These are phyloP conservation scores for Coenonympha arcania DNA, from an alignment of 2,888 invertebrate species.

Conservation along the genomic window DNA sequence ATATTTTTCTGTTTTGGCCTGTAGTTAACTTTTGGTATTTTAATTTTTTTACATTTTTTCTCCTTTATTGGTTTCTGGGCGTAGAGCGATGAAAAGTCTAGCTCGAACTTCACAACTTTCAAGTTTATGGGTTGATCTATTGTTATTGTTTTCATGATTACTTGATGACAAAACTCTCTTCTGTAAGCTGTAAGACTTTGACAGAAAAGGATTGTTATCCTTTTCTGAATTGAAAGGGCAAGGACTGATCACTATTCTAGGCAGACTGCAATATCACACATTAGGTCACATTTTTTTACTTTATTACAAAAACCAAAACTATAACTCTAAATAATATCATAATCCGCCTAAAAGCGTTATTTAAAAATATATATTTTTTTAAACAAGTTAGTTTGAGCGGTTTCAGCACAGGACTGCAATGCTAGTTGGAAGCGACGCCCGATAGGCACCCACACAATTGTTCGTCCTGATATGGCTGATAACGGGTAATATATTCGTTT, in stretches of 20 bases:
- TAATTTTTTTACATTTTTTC: slow-evolving; percentile 47
- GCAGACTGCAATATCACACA: no score
- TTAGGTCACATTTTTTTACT: no score
- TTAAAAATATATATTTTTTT: background rate
- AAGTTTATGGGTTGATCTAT: slow-evolving; percentile 59
- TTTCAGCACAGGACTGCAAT: background rate
- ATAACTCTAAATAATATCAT: no score
- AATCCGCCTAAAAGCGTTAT: no score
- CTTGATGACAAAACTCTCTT: slow-evolving; percentile 13
- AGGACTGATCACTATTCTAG: no score
- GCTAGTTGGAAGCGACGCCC: slow-evolving; percentile 26
- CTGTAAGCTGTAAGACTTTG: no score
- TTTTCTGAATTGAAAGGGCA: no score
- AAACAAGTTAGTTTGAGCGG: slow-evolving; percentile 23
- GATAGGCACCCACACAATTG: slow-evolving; percentile 65
- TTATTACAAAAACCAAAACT: no score
- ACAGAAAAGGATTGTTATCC: no score
- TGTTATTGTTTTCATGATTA: slow-evolving; percentile 56
- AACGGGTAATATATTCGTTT: slow-evolving; percentile 64
- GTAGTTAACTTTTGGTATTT: slow-evolving; percentile 42
- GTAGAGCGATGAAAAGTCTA: slow-evolving; percentile 51
- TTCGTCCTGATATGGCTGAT: slow-evolving; percentile 57
- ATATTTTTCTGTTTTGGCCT: slow-evolving; percentile 40
- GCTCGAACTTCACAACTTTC: slow-evolving; percentile 60
- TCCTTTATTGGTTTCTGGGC: slow-evolving; percentile 33